phyloP scores from a whole-genome alignment of 1,140 invertebrate species.

The Apolygus lucorum region DNA sequence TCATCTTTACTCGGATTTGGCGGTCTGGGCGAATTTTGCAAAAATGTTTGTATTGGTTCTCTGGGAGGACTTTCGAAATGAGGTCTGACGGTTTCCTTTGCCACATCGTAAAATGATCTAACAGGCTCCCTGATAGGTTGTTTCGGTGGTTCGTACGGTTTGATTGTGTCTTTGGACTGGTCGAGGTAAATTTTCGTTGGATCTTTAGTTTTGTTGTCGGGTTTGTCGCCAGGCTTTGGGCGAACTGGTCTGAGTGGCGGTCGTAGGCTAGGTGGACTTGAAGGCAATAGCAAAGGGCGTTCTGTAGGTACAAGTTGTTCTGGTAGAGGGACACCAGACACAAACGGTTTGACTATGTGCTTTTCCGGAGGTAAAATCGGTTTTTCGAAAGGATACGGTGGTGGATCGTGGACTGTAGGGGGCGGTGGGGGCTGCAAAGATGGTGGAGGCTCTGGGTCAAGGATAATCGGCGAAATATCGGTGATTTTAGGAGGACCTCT shows the following conservation, averaged over 20 bases:
- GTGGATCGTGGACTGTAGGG: constrained; percentile 42
- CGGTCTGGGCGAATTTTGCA: background rate
- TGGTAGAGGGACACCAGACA: constrained; percentile 60
- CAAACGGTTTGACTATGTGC: constrained; percentile 45
- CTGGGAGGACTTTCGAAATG: background rate
- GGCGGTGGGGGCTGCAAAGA: constrained; percentile 40
- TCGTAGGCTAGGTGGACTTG: background rate
- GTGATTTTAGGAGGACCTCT: constrained; percentile 73
- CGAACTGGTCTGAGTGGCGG: constrained; percentile 32
- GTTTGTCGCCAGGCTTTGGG: constrained; percentile 41
- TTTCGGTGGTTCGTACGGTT: background rate
- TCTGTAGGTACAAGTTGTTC: constrained; percentile 57
- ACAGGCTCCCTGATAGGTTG: background rate
- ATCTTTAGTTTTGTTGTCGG: constrained; percentile 41
- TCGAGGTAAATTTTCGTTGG: background rate
- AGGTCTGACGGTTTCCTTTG: background rate
- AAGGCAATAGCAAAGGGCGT: background rate
- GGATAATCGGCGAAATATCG: constrained; percentile 60
- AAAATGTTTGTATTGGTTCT: background rate
- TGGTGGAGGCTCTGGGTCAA: constrained; percentile 49
- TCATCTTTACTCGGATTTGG: background rate
- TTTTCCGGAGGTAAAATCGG: constrained; percentile 34
- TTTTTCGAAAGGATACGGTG: constrained; percentile 61
- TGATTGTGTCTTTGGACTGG: background rate
- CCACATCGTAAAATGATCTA: background rate